These are phyloP conservation scores for Spea hammondii DNA, from an alignment of 2,797 vertebrate genomes.

Conservation along the genomic window DNA sequence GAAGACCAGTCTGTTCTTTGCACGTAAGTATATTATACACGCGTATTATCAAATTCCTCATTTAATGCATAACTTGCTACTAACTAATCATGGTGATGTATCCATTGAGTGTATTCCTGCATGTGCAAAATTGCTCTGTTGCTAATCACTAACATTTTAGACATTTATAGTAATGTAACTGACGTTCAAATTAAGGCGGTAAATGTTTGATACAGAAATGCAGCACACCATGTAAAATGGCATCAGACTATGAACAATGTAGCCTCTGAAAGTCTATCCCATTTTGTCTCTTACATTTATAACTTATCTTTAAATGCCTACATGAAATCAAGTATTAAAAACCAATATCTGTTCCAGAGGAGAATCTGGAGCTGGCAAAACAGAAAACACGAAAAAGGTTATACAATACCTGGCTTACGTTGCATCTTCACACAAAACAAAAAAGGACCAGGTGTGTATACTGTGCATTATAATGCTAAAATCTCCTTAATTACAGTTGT, in stretches of 20 bases:
- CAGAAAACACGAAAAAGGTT: slow-evolving; percentile 98
- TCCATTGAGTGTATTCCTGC: too few species aligned
- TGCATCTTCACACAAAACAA: slow-evolving; percentile 95
- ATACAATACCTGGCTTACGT: slow-evolving; percentile 97
- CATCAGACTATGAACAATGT: not conserved
- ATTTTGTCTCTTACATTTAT: not conserved
- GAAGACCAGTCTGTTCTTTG: slow-evolving; percentile 98
- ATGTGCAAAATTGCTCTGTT: too few species aligned
- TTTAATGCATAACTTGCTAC: not conserved
- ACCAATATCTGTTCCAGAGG: slow-evolving; percentile 70
- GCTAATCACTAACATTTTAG: too few species aligned
- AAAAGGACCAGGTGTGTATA: slow-evolving; percentile 92
- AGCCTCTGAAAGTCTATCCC: not conserved
- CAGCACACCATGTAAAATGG: not conserved
- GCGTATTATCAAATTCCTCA: not conserved
- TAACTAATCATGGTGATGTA: not conserved
- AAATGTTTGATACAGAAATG: not conserved
- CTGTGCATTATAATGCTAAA: not conserved
- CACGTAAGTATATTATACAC: slow-evolving; percentile 82
- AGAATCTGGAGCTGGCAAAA: slow-evolving; percentile 96
- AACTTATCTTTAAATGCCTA: not conserved
- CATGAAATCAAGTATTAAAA: too few species aligned
- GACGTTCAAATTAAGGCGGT: not conserved
- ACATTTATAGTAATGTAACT: not conserved
- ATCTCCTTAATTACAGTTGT: not conserved